These are phyloP conservation scores for Gambusia yucatana DNA, from an alignment of 2,797 vertebrate species.

Conservation along the genomic window DNA sequence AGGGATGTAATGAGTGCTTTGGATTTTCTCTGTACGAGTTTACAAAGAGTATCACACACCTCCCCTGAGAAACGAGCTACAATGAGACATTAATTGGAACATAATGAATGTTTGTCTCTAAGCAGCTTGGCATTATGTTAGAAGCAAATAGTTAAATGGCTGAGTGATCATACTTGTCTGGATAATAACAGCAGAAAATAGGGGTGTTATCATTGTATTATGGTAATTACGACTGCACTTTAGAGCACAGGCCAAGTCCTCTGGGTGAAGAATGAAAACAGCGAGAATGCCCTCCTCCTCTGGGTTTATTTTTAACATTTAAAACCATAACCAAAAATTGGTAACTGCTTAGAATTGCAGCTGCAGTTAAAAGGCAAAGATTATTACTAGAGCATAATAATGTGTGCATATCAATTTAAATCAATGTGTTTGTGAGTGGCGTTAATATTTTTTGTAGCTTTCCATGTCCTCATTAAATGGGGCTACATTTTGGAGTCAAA, in stretches of 20 bases:
- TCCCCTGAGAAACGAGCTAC: constrained; percentile 71
- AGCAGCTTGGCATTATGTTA: constrained; percentile 46
- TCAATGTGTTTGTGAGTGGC: not conserved
- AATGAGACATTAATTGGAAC: constrained; percentile 75
- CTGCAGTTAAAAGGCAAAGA: not conserved
- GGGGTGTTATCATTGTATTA: constrained; percentile 69
- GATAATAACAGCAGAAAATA: constrained; percentile 63
- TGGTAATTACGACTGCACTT: constrained; percentile 66
- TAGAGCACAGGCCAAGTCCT: constrained; percentile 48
- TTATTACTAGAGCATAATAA: not conserved
- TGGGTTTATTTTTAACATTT: constrained; percentile 56
- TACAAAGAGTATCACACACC: constrained; percentile 55
- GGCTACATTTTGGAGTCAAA: not conserved
- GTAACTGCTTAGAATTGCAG: constrained; percentile 3
- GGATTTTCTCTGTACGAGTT: constrained; percentile 59
- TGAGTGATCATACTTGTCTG: constrained; percentile 62
- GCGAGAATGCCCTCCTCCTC: constrained; percentile 30
- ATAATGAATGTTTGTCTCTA: constrained; percentile 77
- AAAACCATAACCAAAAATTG: constrained; percentile 30
- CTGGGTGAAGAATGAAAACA: constrained; percentile 41
- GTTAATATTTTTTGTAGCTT: not conserved
- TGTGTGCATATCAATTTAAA: not conserved
- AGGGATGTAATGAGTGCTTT: constrained; percentile 67
- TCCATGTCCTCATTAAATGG: not conserved
- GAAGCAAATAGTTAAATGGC: constrained; percentile 65